Evolutionary conservation across 2,797 vertebrate genomes (phyloP), one percentile per base, ranked within the genome.

Genomic region (Chaenodraco wilsoni): DNA sequence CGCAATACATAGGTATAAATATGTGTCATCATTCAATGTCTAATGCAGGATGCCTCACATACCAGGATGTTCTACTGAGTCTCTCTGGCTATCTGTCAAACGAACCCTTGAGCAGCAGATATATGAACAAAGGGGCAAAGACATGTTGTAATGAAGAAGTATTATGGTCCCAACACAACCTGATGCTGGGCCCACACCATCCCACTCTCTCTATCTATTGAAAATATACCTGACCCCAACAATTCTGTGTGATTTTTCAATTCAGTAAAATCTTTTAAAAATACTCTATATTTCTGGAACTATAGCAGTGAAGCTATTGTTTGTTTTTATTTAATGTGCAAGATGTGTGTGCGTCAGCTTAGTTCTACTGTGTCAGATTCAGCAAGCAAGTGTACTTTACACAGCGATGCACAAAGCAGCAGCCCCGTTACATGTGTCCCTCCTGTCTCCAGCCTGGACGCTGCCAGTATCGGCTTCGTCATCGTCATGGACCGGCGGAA

Each of bases 401-500:
- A n/a, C 0, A n/a, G 40, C 21, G 9, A 43, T 10, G 3, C 17
- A 52, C 21, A 61, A n/a, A 56, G 37, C 19, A 44, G 19, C 14
- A 17, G 44, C 51, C 12, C n/a, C 11, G n/a, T 69, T 7, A 66
- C 3, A 21, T 46, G 27, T 37, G 13, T 74, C 0, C n/a, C 11
- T 67, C 21, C 19, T 51, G 33, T 55, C n/a, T 84, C 65, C 89
- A 99, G 98, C 86, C 89, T 97, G 91, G 97, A 98, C 78, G 96
- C 97, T 82, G 97, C 97, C 86, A 97, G 96, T 86, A 97, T 98
- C 0, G 97, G 98, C 65, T 99, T 99, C 84, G 74, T 99, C 82
- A 96, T 99, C 80, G 94, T 99, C 80, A 97, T 99, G 1, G 97
- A 99, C 94, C 95, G 98, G 59, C 91, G 97, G 74, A 96, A 96